Conservation (phyloP, 2,113 vertebrate genomes). For the Marmota monax region DNA sequence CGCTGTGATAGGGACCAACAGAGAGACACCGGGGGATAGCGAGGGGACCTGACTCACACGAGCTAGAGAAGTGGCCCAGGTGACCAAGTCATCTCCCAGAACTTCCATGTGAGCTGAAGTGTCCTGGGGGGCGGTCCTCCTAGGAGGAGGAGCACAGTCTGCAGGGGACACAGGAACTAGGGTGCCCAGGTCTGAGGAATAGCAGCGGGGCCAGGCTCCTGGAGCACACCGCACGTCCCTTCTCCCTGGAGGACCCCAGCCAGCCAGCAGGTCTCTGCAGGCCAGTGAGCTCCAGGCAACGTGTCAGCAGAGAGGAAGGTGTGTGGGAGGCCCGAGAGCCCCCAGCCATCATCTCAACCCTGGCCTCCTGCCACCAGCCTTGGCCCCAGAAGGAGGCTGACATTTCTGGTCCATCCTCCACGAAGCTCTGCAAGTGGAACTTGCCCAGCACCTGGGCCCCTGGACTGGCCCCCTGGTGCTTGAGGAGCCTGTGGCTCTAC, state of each 20-base stretch:
- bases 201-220: neutral
- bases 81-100: too few relatives aligned
- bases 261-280: neutral
- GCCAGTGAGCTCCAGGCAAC: neutral
- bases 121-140: neutral
- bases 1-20: too few relatives aligned
- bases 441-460: neutral
- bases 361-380: neutral
- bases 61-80: neutral
- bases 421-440: neutral
- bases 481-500: rapidly evolving
- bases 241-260: neutral
- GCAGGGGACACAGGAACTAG: rapidly evolving
- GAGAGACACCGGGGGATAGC: rapidly evolving
- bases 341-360: rapidly evolving
- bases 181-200: too few relatives aligned
- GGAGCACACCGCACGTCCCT: rapidly evolving
- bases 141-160: neutral
- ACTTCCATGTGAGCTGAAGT: neutral
- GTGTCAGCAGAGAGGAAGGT: too few relatives aligned
- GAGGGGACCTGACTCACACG: neutral
- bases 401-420: neutral
- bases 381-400: neutral
- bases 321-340: neutral
- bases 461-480: rapidly evolving